A percentile compares a stretch with the other conserved stretches of the same genome.
Evolutionary conservation across 92 coral and sea anemone species (phyloP).

Genomic region (Isaurus tuberculatus): DNA sequence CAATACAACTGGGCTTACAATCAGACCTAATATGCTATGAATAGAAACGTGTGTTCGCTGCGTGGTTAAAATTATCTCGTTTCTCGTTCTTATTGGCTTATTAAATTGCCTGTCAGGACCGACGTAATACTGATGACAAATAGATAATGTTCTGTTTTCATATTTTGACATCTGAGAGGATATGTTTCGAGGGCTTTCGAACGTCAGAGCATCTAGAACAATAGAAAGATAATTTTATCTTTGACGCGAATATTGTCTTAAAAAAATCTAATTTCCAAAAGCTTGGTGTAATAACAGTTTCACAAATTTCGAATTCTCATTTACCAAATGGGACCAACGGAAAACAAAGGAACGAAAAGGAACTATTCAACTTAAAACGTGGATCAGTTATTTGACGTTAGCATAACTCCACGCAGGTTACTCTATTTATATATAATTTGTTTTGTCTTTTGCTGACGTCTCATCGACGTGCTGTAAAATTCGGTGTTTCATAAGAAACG

Average conservation of each 20-base stretch:
- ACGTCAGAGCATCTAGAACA: conserved; percentile 33
- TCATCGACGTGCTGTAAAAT: conserved; percentile 7
- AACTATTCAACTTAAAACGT: not conserved
- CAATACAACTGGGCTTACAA: conserved; percentile 10
- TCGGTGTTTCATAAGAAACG: not conserved
- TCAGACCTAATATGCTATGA: conserved; percentile 12
- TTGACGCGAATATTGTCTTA: conserved; percentile 15
- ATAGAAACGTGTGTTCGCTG: conserved; percentile 34
- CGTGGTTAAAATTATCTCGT: conserved; percentile 25
- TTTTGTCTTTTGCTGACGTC: conserved; percentile 13
- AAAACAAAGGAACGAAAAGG: not conserved
- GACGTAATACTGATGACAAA: conserved; percentile 43
- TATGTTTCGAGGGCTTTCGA: conserved; percentile 29
- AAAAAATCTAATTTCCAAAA: conserved; percentile 7
- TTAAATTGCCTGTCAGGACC: conserved; percentile 13
- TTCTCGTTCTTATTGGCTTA: conserved; percentile 4
- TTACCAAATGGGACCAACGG: not conserved
- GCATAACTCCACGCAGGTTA: not conserved
- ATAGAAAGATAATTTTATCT: conserved; percentile 9
- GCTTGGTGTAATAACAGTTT: not conserved
- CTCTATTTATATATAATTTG: conserved; percentile 10
- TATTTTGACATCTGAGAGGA: conserved; percentile 41
- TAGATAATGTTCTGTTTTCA: conserved; percentile 24
- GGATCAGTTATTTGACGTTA: not conserved
- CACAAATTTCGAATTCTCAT: not conserved